phyloP scores from a whole-genome alignment of 2,113 vertebrate species.

The Orthonyx spaldingii region DNA sequence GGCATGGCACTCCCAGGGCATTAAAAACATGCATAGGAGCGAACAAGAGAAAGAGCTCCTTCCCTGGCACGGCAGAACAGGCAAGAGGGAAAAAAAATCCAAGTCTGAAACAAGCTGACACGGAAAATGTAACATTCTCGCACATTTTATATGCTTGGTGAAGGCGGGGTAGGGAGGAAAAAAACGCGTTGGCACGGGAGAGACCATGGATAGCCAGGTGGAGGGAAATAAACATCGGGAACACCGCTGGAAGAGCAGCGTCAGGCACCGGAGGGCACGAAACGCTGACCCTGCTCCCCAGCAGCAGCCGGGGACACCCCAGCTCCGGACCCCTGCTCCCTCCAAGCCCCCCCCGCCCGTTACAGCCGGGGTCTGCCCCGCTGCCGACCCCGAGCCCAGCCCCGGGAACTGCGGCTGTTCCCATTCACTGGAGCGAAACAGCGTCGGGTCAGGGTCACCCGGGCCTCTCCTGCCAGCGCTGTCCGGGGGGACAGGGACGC shows the following conservation, averaged over 20 bases:
- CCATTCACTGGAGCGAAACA: not conserved
- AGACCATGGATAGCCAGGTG: not conserved
- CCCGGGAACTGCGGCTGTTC: not conserved
- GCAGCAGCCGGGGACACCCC: too few relatives aligned
- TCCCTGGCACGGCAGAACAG: not conserved
- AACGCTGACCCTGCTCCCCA: not conserved
- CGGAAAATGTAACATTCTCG: not conserved
- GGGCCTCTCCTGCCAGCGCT: not conserved
- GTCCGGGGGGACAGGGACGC: not conserved
- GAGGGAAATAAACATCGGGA: not conserved
- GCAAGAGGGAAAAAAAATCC: not conserved
- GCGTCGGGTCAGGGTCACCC: not conserved
- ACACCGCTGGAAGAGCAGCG: not conserved
- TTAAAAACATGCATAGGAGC: not conserved
- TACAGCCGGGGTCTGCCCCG: not conserved
- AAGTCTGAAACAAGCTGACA: not conserved
- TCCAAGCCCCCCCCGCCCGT: not conserved
- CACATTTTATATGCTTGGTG: not conserved
- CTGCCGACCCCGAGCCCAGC: not conserved
- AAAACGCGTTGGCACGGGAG: not conserved
- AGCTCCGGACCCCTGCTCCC: not conserved
- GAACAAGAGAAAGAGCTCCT: not conserved
- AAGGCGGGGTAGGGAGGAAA: not conserved
- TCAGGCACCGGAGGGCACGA: not conserved
- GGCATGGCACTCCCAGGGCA: not conserved